Evolutionary conservation across 2,888 invertebrate genomes (phyloP).

Genomic region (Caenorhabditis macrosperma): DNA sequence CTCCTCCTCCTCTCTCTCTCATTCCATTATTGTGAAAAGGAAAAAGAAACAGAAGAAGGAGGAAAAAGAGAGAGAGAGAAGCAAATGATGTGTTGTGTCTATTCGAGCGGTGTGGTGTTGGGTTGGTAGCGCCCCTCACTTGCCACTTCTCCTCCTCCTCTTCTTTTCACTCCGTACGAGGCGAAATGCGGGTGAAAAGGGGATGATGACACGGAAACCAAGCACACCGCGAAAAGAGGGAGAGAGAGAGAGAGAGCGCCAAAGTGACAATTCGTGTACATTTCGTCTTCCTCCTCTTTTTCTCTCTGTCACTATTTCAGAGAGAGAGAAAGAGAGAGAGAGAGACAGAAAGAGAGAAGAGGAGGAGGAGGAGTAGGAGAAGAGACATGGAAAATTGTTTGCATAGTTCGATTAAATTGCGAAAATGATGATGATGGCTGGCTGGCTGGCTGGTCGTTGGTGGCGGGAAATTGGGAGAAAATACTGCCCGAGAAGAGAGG

Average conservation of each 20-base stretch:
- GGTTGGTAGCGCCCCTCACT: background rate
- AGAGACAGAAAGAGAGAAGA: conserved; percentile 13
- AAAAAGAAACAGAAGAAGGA: background rate
- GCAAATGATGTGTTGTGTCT: background rate
- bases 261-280: background rate
- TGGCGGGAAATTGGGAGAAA: too few species aligned
- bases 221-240: background rate
- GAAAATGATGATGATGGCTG: background rate
- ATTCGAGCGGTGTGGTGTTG: background rate
- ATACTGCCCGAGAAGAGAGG: too few species aligned
- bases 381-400: background rate
- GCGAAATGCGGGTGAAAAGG: too few species aligned
- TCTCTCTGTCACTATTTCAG: too few species aligned
- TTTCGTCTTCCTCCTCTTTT: background rate
- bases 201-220: too few species aligned
- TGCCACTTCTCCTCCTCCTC: too few species aligned
- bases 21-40: too few species aligned
- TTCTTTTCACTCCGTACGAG: too few species aligned
- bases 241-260: background rate
- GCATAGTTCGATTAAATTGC: background rate
- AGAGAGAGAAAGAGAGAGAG: background rate
- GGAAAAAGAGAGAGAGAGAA: conserved; percentile 7
- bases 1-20: conserved; percentile 5
- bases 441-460: too few species aligned
- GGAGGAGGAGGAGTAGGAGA: too few species aligned